Percentiles rank a stretch among this genome's conserved stretches.
Conservation (phyloP, 2,888 invertebrate genomes). For the Emmelina monodactyla region DNA sequence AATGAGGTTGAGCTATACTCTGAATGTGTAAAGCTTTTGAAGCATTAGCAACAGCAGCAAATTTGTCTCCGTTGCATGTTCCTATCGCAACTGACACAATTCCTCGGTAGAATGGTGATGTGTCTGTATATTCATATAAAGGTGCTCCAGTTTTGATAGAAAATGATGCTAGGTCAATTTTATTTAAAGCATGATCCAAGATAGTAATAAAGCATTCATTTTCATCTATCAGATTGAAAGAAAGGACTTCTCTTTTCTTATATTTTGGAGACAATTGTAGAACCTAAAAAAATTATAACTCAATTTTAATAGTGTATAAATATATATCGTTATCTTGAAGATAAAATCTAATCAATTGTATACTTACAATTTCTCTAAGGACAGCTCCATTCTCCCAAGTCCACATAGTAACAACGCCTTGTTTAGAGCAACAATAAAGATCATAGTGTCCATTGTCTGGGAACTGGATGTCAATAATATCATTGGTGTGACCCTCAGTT, state of each 20-base stretch:
- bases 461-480: constrained; percentile 43
- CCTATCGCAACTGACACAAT: constrained; percentile 44
- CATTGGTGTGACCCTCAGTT: constrained; percentile 33
- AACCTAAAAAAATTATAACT: background rate
- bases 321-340: too few species aligned
- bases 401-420: constrained; percentile 46
- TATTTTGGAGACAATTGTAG: too few species aligned
- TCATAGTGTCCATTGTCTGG: constrained; percentile 47
- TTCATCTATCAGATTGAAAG: constrained; percentile 43
- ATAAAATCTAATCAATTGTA: background rate
- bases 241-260: constrained; percentile 28
- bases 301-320: background rate
- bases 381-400: constrained; percentile 58
- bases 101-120: constrained; percentile 10
- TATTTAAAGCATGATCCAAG: constrained; percentile 9
- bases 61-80: constrained; percentile 36
- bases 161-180: constrained; percentile 26
- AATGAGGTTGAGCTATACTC: constrained; percentile 36
- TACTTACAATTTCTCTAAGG: constrained; percentile 45
- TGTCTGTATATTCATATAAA: constrained; percentile 24
- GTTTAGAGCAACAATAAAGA: constrained; percentile 46
- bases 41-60: constrained; percentile 48
- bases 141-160: constrained; percentile 35
- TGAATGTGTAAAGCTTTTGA: constrained; percentile 39
- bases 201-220: constrained; percentile 43